Evolutionary conservation across 2,113 vertebrate genomes (phyloP), one percentile per base, ranked within the genome.

Genomic region (Epinephelus lanceolatus): DNA sequence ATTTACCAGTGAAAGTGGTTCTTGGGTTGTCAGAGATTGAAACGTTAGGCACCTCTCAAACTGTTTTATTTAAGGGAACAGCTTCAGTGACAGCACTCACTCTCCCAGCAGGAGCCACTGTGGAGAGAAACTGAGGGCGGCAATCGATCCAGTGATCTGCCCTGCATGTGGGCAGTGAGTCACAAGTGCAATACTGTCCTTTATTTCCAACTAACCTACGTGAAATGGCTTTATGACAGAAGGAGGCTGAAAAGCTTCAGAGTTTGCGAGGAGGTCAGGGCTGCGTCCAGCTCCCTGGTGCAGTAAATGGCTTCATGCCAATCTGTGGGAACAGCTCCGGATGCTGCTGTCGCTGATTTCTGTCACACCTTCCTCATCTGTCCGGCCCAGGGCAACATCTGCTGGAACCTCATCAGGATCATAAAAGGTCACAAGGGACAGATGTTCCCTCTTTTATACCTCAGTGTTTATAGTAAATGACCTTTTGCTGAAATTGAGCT

Each of bases 121-220:
- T 78, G 23, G 61, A 80, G 76, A 76, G 57, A 87, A 67, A 62
- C 74, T 61, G 61, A 89, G 72, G 88, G 75, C 87, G 77, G 62
- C 53, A 65, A 93, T 93, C 51, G 88, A 92, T 86, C 82, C 82
- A 27, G 67, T 51, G 68, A 86, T 81, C 84, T 69, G 76, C 83
- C 89, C 81, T 79, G 79, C 86, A 88, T 85, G 86, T 90, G 73
- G 84, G 85, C 78, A 62, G 69, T 61, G 74, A 90, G 87, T 81
- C 89, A 81, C 33, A 23, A 83, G 80, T 75, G 91, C 81, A 68
- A 42, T 37, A 60, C 76, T 76, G 61, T 83, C 74, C 72, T 90
- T 91, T 89, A 88, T 88, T 91, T 63, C 85, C 80, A 82, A 70
- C 85, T 91, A 88, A 91, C 87, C 89, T 83, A 63, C 84, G 66